A percentile compares a stretch with the other conserved stretches of the same genome.
Evolutionary conservation across 2,888 invertebrate genomes (phyloP).

Genomic region (Parascotia fuliginaria): DNA sequence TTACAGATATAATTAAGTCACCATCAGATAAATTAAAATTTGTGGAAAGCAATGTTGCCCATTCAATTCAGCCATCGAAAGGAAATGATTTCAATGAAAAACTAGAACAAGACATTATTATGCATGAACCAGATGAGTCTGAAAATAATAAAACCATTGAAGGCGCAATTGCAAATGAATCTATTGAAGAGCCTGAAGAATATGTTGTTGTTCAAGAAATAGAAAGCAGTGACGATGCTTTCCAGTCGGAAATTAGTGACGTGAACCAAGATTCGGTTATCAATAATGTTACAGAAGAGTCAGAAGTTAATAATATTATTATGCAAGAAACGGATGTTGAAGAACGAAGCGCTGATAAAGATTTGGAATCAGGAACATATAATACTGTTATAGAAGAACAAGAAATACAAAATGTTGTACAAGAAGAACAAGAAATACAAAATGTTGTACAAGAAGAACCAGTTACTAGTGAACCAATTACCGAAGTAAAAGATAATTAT

Average conservation of each 20-base stretch:
- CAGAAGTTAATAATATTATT: neutral
- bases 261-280: neutral
- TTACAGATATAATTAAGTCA: conserved; percentile 28
- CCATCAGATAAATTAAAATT: conserved; percentile 25
- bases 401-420: neutral
- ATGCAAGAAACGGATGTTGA: neutral
- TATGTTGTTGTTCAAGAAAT: neutral
- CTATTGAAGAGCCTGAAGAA: neutral
- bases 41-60: conserved; percentile 5
- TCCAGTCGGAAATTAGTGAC: neutral
- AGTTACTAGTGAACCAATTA: neutral
- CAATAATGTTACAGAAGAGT: neutral
- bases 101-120: neutral
- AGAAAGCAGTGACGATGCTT: neutral
- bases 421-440: conserved; percentile 1
- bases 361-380: neutral
- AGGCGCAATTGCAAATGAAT: neutral
- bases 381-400: neutral
- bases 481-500: conserved; percentile 14
- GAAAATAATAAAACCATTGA: conserved; percentile 11
- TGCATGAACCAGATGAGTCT: neutral
- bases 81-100: neutral
- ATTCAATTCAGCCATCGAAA: neutral
- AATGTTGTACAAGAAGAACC: conserved; percentile 1
- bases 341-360: neutral